Evolutionary conservation across 2,888 invertebrate genomes (phyloP).

Genomic region (Aricia artaxerxes): DNA sequence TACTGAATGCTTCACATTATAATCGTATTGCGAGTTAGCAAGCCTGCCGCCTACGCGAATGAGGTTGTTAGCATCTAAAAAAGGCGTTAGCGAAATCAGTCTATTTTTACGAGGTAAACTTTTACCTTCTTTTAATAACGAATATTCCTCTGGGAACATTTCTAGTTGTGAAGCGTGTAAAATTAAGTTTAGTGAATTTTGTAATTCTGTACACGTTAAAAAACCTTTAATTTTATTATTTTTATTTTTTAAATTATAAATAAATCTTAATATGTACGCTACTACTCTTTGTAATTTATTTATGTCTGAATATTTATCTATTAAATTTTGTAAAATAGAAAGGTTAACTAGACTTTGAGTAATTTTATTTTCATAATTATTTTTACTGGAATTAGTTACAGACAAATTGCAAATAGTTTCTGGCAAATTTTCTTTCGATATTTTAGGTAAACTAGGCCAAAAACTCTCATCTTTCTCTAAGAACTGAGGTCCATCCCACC

Average conservation of each 20-base stretch:
- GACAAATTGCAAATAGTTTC: background rate
- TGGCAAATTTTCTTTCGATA: background rate
- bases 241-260: constrained; percentile 24
- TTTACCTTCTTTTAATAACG: background rate
- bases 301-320: background rate
- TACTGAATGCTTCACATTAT: constrained; percentile 21
- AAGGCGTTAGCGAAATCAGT: background rate
- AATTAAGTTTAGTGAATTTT: constrained; percentile 14
- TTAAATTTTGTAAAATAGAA: background rate
- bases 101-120: constrained; percentile 7
- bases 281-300: background rate
- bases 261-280: constrained; percentile 19
- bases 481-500: constrained; percentile 38
- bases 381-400: too few relatives aligned
- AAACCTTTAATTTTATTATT: background rate
- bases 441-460: background rate
- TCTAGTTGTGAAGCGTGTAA: background rate
- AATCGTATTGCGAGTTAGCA: constrained; percentile 14
- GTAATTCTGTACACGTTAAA: background rate
- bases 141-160: background rate
- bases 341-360: too few relatives aligned
- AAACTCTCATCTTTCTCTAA: background rate
- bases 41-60: constrained; percentile 26
- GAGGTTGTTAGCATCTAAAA: constrained; percentile 13
- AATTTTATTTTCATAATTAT: too few relatives aligned